Percentiles rank a stretch among this genome's conserved stretches.
phyloP scores from a whole-genome alignment of 2,113 vertebrate species.

The Boulengeromyrus knoepffleri region DNA sequence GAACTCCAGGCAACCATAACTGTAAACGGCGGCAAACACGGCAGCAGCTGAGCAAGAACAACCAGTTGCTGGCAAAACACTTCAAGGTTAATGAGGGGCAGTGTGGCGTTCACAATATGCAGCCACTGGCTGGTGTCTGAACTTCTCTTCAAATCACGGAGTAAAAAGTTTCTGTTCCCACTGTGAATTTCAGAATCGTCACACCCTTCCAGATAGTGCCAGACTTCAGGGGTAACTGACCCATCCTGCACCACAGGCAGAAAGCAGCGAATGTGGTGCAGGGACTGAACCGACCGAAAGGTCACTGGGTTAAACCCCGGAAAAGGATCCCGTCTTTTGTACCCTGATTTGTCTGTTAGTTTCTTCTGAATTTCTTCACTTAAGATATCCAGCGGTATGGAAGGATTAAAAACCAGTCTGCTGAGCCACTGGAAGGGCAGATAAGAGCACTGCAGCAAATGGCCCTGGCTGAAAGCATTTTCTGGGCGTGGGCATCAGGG shows the following conservation, averaged over 20 bases:
- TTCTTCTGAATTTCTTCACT: neutral
- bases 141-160: neutral
- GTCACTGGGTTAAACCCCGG: neutral
- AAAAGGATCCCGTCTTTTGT: neutral
- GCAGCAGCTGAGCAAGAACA: neutral
- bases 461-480: neutral
- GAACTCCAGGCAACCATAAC: constrained; percentile 5
- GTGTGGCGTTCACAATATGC: neutral
- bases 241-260: neutral
- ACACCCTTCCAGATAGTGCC: neutral
- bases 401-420: neutral
- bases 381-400: neutral
- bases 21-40: constrained; percentile 1
- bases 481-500: neutral
- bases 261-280: neutral
- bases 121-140: neutral
- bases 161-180: neutral
- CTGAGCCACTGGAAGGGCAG: neutral
- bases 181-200: neutral
- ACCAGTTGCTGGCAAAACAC: neutral
- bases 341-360: neutral
- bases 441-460: neutral
- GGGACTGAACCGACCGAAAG: neutral
- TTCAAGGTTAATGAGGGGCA: neutral
- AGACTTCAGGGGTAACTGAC: neutral